Evolutionary conservation across 2,888 invertebrate species (phyloP), one percentile per base, ranked within the genome.

Genomic region (Macaria liturata): DNA sequence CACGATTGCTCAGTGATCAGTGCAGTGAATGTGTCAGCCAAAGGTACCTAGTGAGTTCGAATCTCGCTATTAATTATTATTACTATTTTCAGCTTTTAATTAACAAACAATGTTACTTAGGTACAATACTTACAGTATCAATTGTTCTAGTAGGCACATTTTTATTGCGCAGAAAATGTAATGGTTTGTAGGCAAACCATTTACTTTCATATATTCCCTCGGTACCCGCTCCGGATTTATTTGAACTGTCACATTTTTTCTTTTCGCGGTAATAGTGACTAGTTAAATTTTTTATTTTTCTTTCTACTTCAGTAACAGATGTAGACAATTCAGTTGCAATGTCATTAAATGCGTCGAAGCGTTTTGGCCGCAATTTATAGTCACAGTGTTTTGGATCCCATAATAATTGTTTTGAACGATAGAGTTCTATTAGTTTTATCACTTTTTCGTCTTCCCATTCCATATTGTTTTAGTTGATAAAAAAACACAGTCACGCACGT

Each of bases 241-340:
- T 20, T 20, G 20, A 20, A 20, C 2, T 20, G 20, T 20, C 20
- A 20, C 20, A 20, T 20, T 20, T 20, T 20, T 20, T 20, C 20
- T 20, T 20, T 20, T 20, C 20, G 20, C 20, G 20, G 20, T 43
- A 43, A 43, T 43, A 43, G 9, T 43, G 43, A 43, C 54, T 57
- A 40, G 60, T 61, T 50, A 61, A 50, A 9, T 61, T n/a, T 60
- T 61, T 61, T 51, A 57, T 57, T 31, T 61, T 61, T 51, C 60
- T 50, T 9, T 59, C 48, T 1, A 59, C 30, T 59, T 59, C 59
- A 4, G 54, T 6, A 46, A 59, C 59, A 48, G 32, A 4, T 20
- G 59, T 59, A 59, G 47, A 4, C 6, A 59, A 59, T 54, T 59
- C 55, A 49, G 8, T 57, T 3, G 61, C 57, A 45, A 61, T 57